Evolutionary conservation across 2,113 vertebrate genomes (phyloP).

Genomic region (Oryctolagus cuniculus): DNA sequence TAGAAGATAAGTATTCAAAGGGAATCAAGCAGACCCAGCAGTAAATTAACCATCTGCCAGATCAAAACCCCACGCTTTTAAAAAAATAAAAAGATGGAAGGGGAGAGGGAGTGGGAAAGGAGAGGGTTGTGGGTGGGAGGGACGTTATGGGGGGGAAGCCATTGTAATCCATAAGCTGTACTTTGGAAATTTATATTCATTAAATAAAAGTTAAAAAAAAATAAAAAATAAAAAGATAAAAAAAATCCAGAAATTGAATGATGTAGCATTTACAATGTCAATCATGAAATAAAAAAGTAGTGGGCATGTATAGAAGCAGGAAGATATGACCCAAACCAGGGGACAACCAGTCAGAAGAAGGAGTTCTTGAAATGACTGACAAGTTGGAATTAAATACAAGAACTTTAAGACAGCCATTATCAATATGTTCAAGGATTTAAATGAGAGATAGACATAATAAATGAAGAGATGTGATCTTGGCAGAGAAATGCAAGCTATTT

Average conservation of each 20-base stretch:
- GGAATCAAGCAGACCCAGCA: not conserved
- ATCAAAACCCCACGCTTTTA: not conserved
- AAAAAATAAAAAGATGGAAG: not conserved
- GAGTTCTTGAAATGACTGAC: not conserved
- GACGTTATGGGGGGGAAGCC: no score
- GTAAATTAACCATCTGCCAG: not conserved
- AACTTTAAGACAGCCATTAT: constrained; percentile 37
- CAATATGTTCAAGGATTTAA: constrained; percentile 40
- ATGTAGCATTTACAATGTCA: not conserved
- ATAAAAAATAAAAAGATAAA: no score
- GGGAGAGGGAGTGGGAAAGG: no score
- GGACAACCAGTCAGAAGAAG: not conserved
- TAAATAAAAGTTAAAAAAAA: no score
- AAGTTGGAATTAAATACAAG: not conserved
- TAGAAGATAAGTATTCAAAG: constrained; percentile 25
- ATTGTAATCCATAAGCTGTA: no score
- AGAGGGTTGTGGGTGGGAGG: no score
- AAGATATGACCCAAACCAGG: not conserved
- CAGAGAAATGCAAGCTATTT: constrained; percentile 14
- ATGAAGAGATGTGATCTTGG: constrained; percentile 38
- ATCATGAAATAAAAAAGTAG: constrained; percentile 8
- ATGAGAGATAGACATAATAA: constrained; percentile 45
- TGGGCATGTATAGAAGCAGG: not conserved
- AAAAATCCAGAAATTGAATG: not conserved
- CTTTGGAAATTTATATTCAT: no score